phyloP scores from a whole-genome alignment of 2,888 invertebrate species.

The Lydus trimaculatus region DNA sequence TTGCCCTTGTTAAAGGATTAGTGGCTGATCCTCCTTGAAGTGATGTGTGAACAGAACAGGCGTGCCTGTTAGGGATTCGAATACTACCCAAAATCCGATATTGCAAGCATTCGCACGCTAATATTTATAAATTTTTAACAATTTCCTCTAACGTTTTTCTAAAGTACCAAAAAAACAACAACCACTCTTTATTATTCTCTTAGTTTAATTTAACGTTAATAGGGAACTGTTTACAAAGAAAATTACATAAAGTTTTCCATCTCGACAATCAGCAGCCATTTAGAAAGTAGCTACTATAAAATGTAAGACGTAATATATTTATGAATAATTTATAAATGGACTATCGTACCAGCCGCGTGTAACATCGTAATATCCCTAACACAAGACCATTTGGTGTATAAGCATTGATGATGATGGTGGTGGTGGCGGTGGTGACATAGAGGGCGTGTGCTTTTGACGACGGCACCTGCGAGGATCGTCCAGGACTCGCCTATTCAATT shows the following conservation, averaged over 20 bases:
- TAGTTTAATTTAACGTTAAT: no score
- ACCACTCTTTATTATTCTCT: no score
- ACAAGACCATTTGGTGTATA: slow-evolving; percentile 3
- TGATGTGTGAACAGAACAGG: slow-evolving; percentile 60
- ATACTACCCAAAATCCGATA: slow-evolving; percentile 28
- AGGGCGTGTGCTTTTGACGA: slow-evolving; percentile 40
- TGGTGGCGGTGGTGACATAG: slow-evolving; percentile 20
- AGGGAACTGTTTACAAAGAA: not conserved
- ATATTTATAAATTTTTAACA: slow-evolving; percentile 10
- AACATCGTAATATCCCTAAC: not conserved
- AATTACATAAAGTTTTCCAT: not conserved
- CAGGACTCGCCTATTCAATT: slow-evolving; percentile 51
- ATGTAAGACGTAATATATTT: slow-evolving; percentile 49
- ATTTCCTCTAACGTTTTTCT: not conserved
- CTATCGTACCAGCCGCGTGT: slow-evolving; percentile 23
- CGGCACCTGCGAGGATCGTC: slow-evolving; percentile 59
- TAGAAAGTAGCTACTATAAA: slow-evolving; percentile 33
- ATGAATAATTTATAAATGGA: slow-evolving; percentile 48
- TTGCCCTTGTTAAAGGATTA: slow-evolving; percentile 61
- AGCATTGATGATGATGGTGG: slow-evolving; percentile 6
- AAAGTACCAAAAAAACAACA: no score
- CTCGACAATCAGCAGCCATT: slow-evolving; percentile 29
- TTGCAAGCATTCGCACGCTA: slow-evolving; percentile 1
- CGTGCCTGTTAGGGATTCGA: slow-evolving; percentile 39
- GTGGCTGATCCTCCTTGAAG: slow-evolving; percentile 56